These are phyloP conservation scores for Epizoanthus ramosus DNA, from an alignment of 92 coral and sea anemone genomes.

Conservation along the genomic window DNA sequence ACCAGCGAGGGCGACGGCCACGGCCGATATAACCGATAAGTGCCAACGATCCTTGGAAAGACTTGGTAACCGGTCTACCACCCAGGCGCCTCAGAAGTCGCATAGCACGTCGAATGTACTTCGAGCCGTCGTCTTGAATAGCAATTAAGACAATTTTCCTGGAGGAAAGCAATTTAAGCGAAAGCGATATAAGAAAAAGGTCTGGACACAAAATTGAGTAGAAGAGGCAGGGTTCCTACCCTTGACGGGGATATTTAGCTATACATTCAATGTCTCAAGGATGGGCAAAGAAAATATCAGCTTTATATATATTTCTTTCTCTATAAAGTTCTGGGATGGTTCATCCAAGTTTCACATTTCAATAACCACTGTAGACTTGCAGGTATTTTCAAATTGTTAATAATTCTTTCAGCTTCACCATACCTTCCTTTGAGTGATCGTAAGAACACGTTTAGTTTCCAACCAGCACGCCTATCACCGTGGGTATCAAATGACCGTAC, in stretches of 20 bases:
- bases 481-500: conserved; percentile 24
- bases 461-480: conserved; percentile 20
- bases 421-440: conserved; percentile 36
- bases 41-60: conserved; percentile 20
- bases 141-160: conserved; percentile 25
- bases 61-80: conserved; percentile 3
- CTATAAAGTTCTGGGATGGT: too few species aligned
- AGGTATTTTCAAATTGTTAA: too few species aligned
- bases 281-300: too few species aligned
- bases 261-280: too few species aligned
- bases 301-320: too few species aligned
- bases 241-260: too few species aligned
- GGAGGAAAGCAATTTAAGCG: background rate
- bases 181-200: too few species aligned
- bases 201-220: too few species aligned
- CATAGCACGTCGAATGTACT: conserved; percentile 17
- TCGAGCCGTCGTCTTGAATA: conserved; percentile 32
- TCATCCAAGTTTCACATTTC: background rate
- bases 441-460: conserved; percentile 10
- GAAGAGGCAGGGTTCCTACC: too few species aligned
- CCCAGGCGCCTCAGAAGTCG: background rate
- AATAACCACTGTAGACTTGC: background rate
- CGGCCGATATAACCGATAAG: conserved; percentile 21
- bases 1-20: conserved; percentile 33
- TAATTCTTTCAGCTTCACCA: too few species aligned